Percentiles rank a stretch among this genome's conserved stretches.
Evolutionary conservation across 2,888 invertebrate species (phyloP).

Genomic region (Tetragonula carbonaria): DNA sequence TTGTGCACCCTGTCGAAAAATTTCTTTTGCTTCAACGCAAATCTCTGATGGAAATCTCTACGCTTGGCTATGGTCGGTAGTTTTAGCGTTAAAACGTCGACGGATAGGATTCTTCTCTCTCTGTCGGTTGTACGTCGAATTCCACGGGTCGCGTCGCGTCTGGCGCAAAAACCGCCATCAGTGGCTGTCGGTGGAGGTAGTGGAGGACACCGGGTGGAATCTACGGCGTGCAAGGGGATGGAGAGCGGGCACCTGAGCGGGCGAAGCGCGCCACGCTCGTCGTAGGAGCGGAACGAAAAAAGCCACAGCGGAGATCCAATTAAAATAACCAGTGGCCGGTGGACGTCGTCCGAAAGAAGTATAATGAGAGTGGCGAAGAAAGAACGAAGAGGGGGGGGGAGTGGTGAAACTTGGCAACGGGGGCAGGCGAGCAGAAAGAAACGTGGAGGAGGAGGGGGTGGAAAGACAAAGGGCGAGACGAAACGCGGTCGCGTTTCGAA

Average conservation of each 20-base stretch:
- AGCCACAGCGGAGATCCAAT: conserved; percentile 83
- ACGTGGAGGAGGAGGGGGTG: conserved; percentile 68
- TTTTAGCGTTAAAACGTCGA: neutral
- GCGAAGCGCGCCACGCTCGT: conserved; percentile 48
- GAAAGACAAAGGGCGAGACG: conserved; percentile 78
- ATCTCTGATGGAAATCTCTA: no score
- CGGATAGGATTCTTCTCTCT: neutral
- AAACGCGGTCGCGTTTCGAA: conserved; percentile 68
- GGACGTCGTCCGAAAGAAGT: conserved; percentile 70
- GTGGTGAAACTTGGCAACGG: neutral
- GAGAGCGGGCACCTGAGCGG: neutral
- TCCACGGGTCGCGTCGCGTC: conserved; percentile 54
- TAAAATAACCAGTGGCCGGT: conserved; percentile 83
- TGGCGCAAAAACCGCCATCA: conserved; percentile 66
- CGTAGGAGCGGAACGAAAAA: conserved; percentile 68
- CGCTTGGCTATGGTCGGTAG: no score
- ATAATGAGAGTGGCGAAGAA: conserved; percentile 68
- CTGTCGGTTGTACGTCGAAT: conserved; percentile 47
- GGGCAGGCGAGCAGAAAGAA: conserved; percentile 57
- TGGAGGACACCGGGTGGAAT: conserved; percentile 35
- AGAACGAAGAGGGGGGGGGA: conserved; percentile 33
- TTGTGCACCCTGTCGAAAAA: no score
- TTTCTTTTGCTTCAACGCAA: no score
- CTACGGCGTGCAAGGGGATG: conserved; percentile 54
- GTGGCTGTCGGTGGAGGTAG: conserved; percentile 56